A percentile compares a stretch with the other conserved stretches of the same genome.
Conservation (phyloP, 2,113 vertebrate genomes). For the Pterocles orientalis region DNA sequence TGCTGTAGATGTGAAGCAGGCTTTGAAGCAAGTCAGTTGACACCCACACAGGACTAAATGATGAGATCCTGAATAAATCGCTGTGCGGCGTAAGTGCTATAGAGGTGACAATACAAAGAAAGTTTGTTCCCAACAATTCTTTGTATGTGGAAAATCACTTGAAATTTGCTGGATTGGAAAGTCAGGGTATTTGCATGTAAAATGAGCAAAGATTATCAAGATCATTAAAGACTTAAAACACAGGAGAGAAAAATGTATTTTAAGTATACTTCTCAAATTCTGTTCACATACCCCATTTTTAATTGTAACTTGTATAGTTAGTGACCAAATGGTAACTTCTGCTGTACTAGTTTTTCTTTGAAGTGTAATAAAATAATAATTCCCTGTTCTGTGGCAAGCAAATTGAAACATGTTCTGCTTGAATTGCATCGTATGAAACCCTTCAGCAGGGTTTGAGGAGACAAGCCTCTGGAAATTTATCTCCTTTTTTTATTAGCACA, state of each 20-base stretch:
- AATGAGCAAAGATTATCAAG: neutral
- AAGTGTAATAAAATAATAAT: neutral
- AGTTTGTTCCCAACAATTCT: neutral
- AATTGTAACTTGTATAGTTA: neutral
- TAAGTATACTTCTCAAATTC: neutral
- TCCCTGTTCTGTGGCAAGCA: neutral
- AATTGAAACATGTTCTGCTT: neutral
- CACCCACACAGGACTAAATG: conserved; percentile 37
- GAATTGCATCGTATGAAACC: neutral
- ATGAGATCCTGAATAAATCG: conserved; percentile 12
- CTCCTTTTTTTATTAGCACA: neutral
- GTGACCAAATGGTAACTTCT: neutral
- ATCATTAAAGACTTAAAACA: neutral
- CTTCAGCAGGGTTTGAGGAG: neutral
- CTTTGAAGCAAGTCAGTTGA: conserved; percentile 13
- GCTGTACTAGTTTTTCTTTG: neutral
- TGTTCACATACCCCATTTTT: neutral
- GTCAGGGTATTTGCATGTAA: neutral
- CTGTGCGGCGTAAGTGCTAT: neutral
- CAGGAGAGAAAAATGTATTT: neutral
- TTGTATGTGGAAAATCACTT: neutral
- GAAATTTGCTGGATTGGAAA: neutral
- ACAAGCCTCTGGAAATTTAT: neutral
- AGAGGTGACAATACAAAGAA: conserved; percentile 7
- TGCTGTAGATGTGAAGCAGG: conserved; percentile 10